phyloP scores from a whole-genome alignment of 2,888 invertebrate genomes.

The Ennomos fuscantarius region DNA sequence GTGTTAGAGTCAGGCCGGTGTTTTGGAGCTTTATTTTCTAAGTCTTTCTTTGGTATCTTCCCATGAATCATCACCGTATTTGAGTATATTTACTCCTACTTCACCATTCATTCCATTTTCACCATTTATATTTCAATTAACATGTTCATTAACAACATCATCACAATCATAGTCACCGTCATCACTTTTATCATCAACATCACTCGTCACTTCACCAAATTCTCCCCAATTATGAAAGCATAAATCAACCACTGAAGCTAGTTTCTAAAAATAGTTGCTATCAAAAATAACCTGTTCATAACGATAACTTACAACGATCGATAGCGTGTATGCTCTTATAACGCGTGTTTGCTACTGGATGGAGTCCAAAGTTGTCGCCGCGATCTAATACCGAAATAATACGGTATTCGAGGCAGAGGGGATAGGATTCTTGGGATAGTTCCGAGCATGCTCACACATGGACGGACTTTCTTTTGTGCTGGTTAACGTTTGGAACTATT shows the following conservation, averaged over 20 bases:
- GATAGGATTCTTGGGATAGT: conserved; percentile 67
- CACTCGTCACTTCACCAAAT: conserved; percentile 7
- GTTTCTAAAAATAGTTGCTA: conserved; percentile 27
- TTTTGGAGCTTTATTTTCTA: conserved; percentile 33
- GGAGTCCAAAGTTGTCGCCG: conserved; percentile 80
- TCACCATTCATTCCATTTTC: conserved; percentile 8
- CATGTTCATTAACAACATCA: conserved; percentile 2
- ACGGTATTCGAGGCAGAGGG: conserved; percentile 70
- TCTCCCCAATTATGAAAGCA: conserved; percentile 2
- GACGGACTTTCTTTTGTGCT: conserved; percentile 45
- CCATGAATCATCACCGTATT: conserved; percentile 1
- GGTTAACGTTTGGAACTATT: conserved; percentile 37
- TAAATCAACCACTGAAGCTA: conserved; percentile 18
- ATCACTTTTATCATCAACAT: conserved; percentile 1
- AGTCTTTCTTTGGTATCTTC: conserved; percentile 14
- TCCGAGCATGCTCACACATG: conserved; percentile 48
- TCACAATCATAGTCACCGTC: conserved; percentile 8
- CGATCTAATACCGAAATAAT: conserved; percentile 78
- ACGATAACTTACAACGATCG: conserved; percentile 43
- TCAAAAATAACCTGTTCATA: conserved; percentile 15
- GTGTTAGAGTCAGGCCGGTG: conserved; percentile 59
- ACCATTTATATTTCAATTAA: neutral
- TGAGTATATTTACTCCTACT: conserved; percentile 1
- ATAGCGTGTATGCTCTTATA: conserved; percentile 58
- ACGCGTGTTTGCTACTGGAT: conserved; percentile 73